phyloP scores from a whole-genome alignment of 2,113 vertebrate genomes.

The Nipponia nippon region DNA sequence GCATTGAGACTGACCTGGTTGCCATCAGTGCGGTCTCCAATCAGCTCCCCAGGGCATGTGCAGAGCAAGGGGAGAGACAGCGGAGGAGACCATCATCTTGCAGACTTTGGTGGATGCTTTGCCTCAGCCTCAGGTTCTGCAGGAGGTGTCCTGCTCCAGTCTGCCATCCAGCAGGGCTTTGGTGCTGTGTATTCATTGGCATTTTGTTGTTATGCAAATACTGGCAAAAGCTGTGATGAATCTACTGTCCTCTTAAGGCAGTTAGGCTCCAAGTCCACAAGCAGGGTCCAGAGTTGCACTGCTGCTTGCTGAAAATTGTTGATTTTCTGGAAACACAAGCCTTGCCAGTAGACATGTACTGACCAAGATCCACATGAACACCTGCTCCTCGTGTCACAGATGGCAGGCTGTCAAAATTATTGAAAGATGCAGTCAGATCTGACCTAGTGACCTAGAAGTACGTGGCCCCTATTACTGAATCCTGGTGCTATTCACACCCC shows the following conservation, averaged over 20 bases:
- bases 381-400: conserved; percentile 48
- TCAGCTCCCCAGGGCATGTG: background rate
- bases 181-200: background rate
- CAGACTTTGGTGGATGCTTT: background rate
- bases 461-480: conserved; percentile 13
- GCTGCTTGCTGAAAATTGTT: background rate
- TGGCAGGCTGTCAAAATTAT: conserved; percentile 44
- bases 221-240: background rate
- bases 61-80: background rate
- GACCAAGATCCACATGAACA: background rate
- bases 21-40: background rate
- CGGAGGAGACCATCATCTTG: background rate
- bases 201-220: background rate
- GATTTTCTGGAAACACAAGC: background rate
- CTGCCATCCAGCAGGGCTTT: background rate
- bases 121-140: background rate
- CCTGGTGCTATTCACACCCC: conserved; percentile 31
- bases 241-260: background rate
- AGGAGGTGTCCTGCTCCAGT: background rate
- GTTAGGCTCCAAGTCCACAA: background rate
- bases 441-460: conserved; percentile 30
- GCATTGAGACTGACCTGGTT: background rate
- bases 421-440: conserved; percentile 35
- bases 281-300: background rate
- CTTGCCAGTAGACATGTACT: background rate